Conservation (phyloP, 1,140 invertebrate species). For the Temnothorax curvispinosus region DNA sequence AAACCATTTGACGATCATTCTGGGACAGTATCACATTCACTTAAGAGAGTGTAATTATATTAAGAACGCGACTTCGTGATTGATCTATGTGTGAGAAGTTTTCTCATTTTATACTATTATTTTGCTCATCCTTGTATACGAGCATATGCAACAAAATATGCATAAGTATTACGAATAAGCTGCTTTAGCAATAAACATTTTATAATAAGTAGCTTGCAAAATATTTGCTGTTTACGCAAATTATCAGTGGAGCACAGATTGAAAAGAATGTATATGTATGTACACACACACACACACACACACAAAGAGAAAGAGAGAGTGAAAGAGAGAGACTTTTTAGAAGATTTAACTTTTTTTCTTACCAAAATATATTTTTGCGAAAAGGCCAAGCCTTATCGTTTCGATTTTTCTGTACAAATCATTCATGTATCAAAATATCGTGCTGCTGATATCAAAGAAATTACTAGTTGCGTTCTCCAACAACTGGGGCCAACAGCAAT, state of each 20-base stretch:
- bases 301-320: too few relatives aligned
- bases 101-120: slow-evolving; percentile 8
- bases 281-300: too few relatives aligned
- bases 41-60: slow-evolving; percentile 15
- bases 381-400: too few relatives aligned
- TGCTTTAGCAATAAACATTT: background rate
- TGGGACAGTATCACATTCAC: background rate
- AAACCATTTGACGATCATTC: background rate
- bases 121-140: background rate
- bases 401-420: background rate
- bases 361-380: background rate
- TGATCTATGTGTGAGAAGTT: background rate
- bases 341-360: background rate
- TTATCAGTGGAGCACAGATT: background rate
- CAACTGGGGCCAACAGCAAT: background rate
- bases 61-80: background rate
- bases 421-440: background rate
- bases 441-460: background rate
- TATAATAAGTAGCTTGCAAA: background rate
- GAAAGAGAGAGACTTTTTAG: background rate
- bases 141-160: background rate
- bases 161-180: background rate
- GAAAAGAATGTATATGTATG: too few relatives aligned
- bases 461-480: background rate
- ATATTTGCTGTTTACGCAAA: slow-evolving; percentile 2